Percentiles rank a stretch among this genome's conserved stretches.
Conservation (phyloP, 2,113 vertebrate genomes). For the Seriola aureovittata region DNA sequence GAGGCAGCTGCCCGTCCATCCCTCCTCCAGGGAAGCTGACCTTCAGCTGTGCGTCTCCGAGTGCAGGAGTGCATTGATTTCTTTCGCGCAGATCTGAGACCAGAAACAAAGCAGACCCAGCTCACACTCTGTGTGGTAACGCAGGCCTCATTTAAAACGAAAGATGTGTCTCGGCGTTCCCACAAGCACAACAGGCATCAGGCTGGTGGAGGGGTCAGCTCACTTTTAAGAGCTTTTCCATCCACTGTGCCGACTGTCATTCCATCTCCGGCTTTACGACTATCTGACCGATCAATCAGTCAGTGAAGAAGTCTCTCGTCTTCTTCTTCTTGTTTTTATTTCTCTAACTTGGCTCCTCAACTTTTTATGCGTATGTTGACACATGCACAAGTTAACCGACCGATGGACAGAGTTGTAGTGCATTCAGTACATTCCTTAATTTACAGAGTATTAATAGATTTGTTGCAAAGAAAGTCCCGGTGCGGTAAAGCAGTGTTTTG, state of each 20-base stretch:
- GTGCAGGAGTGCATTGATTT: constrained; percentile 41
- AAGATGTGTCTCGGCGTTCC: constrained; percentile 59
- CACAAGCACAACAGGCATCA: constrained; percentile 55
- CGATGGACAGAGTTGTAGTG: background rate
- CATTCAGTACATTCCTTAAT: constrained; percentile 7
- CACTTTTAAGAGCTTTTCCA: constrained; percentile 61
- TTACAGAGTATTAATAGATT: constrained; percentile 28
- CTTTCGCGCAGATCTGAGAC: constrained; percentile 6
- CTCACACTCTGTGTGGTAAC: constrained; percentile 54
- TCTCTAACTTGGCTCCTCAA: background rate
- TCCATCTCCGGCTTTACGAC: constrained; percentile 25
- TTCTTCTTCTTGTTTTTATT: background rate
- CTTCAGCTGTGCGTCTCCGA: constrained; percentile 21
- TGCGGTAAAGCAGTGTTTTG: constrained; percentile 6
- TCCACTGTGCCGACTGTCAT: constrained; percentile 20
- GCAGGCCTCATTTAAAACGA: constrained; percentile 61
- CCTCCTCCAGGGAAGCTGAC: constrained; percentile 32
- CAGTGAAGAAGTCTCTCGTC: constrained; percentile 23
- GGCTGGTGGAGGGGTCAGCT: constrained; percentile 55
- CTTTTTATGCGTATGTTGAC: constrained; percentile 7
- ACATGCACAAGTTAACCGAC: constrained; percentile 6
- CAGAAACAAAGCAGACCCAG: constrained; percentile 48
- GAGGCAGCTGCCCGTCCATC: constrained; percentile 37
- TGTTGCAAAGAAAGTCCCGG: constrained; percentile 21
- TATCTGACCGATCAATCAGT: constrained; percentile 22